phyloP scores from a whole-genome alignment of 1,140 invertebrate species.

The Belonocnema kinseyi region DNA sequence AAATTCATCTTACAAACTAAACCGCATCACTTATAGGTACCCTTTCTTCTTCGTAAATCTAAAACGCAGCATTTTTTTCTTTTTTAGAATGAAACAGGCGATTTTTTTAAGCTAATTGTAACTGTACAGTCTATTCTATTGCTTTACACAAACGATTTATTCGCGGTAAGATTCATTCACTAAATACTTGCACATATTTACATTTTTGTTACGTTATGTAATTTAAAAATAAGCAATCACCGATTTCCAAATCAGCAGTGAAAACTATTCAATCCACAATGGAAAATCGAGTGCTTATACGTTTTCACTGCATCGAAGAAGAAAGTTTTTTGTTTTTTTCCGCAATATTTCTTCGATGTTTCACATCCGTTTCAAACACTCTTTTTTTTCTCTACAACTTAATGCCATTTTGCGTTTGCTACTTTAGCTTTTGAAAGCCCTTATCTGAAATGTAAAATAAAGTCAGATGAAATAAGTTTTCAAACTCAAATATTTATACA shows the following conservation, averaged over 20 bases:
- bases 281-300: background rate
- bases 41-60: constrained; percentile 26
- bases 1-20: constrained; percentile 9
- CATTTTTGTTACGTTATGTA: constrained; percentile 6
- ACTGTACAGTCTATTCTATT: constrained; percentile 19
- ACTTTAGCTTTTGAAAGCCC: constrained; percentile 1
- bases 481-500: constrained; percentile 5
- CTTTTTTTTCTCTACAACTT: background rate
- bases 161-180: constrained; percentile 6
- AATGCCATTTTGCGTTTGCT: background rate
- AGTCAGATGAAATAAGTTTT: background rate
- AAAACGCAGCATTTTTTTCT: background rate
- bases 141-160: constrained; percentile 12
- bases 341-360: constrained; percentile 19
- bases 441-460: constrained; percentile 29
- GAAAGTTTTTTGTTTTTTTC: constrained; percentile 1
- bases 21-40: background rate
- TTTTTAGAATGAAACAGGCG: constrained; percentile 15
- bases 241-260: constrained; percentile 13
- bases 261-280: background rate
- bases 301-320: constrained; percentile 22
- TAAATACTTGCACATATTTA: constrained; percentile 27
- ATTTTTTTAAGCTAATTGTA: constrained; percentile 10
- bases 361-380: background rate
- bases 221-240: constrained; percentile 17